phyloP scores from a whole-genome alignment of 2,888 invertebrate genomes.

The Thereva unica region DNA sequence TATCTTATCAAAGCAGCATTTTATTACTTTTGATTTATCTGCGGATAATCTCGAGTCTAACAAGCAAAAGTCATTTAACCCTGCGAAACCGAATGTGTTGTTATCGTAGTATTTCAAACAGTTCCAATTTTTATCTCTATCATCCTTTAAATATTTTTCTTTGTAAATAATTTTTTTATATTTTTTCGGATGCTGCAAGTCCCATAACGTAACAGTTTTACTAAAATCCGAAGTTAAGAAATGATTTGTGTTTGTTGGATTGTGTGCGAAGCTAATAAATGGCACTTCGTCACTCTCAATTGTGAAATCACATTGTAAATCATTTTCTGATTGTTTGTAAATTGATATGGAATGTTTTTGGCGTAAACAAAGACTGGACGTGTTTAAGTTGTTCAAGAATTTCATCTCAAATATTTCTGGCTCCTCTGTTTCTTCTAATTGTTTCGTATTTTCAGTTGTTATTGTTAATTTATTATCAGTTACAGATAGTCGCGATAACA shows the following conservation, averaged over 20 bases:
- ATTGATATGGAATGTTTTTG: slow-evolving; percentile 47
- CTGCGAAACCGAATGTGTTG: slow-evolving; percentile 49
- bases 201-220: slow-evolving; percentile 48
- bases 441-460: background rate
- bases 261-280: slow-evolving; percentile 51
- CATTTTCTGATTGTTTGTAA: slow-evolving; percentile 37
- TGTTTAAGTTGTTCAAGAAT: slow-evolving; percentile 40
- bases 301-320: background rate
- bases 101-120: slow-evolving; percentile 43
- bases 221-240: slow-evolving; percentile 50
- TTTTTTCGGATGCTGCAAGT: slow-evolving; percentile 40
- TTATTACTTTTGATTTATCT: slow-evolving; percentile 43
- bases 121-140: slow-evolving; percentile 48
- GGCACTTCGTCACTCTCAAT: slow-evolving; percentile 42
- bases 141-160: background rate
- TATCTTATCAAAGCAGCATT: slow-evolving; percentile 27
- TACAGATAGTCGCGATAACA: too few species aligned
- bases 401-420: slow-evolving; percentile 52
- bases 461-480: background rate
- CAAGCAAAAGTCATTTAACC: slow-evolving; percentile 46
- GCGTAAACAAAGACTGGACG: slow-evolving; percentile 45
- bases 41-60: slow-evolving; percentile 49
- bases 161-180: slow-evolving; percentile 34
- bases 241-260: slow-evolving; percentile 40
- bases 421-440: slow-evolving; percentile 40